A percentile compares a stretch with the other conserved stretches of the same genome.
Conservation (phyloP, 1,140 invertebrate species). For the Drosophila hydei region DNA sequence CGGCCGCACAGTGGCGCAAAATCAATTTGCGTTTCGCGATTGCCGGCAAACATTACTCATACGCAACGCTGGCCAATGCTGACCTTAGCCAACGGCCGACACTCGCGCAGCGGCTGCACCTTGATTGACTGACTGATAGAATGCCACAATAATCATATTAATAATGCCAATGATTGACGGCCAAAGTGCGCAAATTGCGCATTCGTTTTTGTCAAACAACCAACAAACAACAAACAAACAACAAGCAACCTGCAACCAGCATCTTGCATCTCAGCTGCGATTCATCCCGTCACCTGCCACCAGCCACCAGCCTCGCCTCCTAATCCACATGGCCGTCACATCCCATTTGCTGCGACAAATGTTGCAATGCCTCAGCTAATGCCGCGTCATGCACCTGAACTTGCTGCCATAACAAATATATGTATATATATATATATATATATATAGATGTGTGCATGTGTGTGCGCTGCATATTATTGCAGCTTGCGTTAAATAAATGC, state of each 20-base stretch:
- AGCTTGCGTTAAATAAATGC: conserved; percentile 34
- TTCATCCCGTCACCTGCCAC: not conserved
- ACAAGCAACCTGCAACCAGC: conserved; percentile 5
- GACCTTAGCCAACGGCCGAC: conserved; percentile 51
- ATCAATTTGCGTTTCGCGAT: conserved; percentile 18
- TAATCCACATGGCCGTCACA: conserved; percentile 36
- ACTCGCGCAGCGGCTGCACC: conserved; percentile 45
- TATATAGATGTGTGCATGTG: conserved; percentile 10
- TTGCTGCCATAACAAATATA: conserved; percentile 26
- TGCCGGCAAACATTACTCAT: conserved; percentile 46
- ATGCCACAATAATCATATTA: conserved; percentile 16
- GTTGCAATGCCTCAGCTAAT: conserved; percentile 47
- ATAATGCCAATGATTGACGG: conserved; percentile 47
- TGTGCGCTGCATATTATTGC: conserved; percentile 18
- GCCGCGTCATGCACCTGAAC: conserved; percentile 51
- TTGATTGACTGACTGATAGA: conserved; percentile 44
- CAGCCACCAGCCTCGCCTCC: not conserved
- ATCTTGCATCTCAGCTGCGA: not conserved
- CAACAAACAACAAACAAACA: not conserved
- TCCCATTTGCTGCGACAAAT: conserved; percentile 54
- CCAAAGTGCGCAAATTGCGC: conserved; percentile 24
- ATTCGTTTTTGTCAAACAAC: conserved; percentile 21
- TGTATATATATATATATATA: not conserved
- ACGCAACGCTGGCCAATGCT: conserved; percentile 46
- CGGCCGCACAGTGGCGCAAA: conserved; percentile 38